Percentiles rank a stretch among this genome's conserved stretches.
Evolutionary conservation across 1,140 invertebrate species (phyloP).

Genomic region (Reticulitermes speratus): DNA sequence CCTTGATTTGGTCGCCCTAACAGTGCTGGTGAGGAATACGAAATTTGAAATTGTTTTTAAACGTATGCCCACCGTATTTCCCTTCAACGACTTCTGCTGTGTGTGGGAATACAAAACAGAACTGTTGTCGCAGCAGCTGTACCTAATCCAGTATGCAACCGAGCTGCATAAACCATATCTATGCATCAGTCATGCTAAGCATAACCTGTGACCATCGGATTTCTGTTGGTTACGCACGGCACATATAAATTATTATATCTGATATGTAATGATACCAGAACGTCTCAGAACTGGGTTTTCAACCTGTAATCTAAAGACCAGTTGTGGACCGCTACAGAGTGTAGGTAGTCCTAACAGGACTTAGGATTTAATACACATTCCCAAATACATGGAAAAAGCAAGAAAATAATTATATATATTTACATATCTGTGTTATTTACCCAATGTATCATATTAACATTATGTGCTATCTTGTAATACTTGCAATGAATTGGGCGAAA

Average conservation of each 20-base stretch:
- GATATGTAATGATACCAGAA: background rate
- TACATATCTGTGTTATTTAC: too few relatives aligned
- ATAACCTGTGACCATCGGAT: background rate
- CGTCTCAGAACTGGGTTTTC: background rate
- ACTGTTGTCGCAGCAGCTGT: background rate
- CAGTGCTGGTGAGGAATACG: too few relatives aligned
- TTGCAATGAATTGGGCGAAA: too few relatives aligned
- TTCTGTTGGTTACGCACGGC: background rate
- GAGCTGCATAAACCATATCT: background rate
- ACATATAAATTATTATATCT: background rate
- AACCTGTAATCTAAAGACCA: background rate
- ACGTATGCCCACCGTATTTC: background rate
- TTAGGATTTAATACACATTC: too few relatives aligned
- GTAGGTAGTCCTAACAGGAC: too few relatives aligned
- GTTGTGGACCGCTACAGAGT: background rate
- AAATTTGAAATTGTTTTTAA: background rate
- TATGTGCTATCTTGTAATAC: too few relatives aligned
- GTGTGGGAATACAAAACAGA: background rate
- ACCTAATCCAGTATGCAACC: background rate
- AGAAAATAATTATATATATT: too few relatives aligned
- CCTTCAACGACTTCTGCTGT: background rate
- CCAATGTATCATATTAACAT: too few relatives aligned
- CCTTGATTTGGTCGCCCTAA: too few relatives aligned
- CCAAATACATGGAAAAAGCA: too few relatives aligned
- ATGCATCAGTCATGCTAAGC: background rate